Conservation (phyloP, 2,113 vertebrate species). For the Tapirus terrestris region DNA sequence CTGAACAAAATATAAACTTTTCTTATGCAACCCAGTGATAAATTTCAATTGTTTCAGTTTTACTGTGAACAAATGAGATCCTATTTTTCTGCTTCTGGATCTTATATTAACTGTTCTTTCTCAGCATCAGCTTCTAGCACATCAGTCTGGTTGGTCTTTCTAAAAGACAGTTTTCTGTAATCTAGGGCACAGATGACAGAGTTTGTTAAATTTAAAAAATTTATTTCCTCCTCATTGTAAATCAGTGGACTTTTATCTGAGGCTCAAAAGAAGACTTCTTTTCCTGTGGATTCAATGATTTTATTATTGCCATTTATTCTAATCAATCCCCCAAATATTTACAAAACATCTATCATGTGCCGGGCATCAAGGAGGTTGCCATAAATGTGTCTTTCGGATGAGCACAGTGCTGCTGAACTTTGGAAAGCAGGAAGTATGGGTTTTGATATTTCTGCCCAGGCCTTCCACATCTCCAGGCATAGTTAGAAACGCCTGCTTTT, state of each 20-base stretch:
- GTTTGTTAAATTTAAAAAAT: background rate
- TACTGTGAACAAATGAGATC: background rate
- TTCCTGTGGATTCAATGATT: background rate
- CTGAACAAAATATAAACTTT: background rate
- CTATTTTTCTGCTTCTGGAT: background rate
- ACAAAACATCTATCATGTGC: background rate
- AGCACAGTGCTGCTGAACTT: background rate
- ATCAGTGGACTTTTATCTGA: background rate
- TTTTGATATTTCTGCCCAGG: background rate
- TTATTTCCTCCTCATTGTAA: background rate
- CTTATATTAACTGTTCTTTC: background rate
- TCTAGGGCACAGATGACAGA: background rate
- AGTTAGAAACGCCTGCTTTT: background rate
- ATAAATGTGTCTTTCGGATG: background rate
- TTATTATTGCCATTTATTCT: slow-evolving; percentile 42
- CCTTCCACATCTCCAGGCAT: background rate
- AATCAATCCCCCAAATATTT: slow-evolving; percentile 30
- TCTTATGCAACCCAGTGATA: background rate
- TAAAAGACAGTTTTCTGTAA: slow-evolving; percentile 4
- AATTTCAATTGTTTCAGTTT: background rate
- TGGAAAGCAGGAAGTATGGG: background rate
- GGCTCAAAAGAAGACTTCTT: background rate
- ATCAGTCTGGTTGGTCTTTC: background rate
- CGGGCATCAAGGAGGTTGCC: background rate
- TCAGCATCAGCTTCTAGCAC: background rate